phyloP scores from a whole-genome alignment of 1,140 invertebrate species.

The Heliconius nattereri region DNA sequence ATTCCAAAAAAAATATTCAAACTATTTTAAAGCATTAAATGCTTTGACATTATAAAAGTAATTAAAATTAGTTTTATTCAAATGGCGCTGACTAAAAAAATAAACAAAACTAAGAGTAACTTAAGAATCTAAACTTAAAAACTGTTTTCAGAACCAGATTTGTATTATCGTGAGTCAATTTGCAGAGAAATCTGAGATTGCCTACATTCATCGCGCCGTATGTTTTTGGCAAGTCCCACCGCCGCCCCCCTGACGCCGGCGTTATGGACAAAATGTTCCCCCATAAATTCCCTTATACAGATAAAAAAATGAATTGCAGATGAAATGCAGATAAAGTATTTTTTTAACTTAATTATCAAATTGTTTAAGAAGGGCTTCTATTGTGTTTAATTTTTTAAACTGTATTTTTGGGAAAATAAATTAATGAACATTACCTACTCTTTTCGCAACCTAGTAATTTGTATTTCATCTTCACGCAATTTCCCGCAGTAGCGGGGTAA shows the following conservation, averaged over 20 bases:
- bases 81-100: neutral
- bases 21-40: too few relatives aligned
- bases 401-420: too few relatives aligned
- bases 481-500: too few relatives aligned
- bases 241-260: constrained; percentile 1
- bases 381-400: neutral
- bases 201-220: constrained; percentile 1
- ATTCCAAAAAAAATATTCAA: too few relatives aligned
- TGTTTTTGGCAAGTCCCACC: neutral
- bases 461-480: too few relatives aligned
- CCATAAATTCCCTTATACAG: neutral
- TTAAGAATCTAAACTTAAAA: neutral
- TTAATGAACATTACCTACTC: neutral
- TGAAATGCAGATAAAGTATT: neutral
- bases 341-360: too few relatives aligned
- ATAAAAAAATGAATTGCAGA: neutral
- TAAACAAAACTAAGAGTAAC: neutral
- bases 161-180: neutral
- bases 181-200: constrained; percentile 1
- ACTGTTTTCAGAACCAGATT: neutral
- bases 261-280: neutral
- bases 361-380: too few relatives aligned
- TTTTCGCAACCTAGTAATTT: too few relatives aligned
- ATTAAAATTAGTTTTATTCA: too few relatives aligned
- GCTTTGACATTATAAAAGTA: too few relatives aligned